Conservation (phyloP, 2,113 vertebrate genomes). For the Dendropsophus ebraccatus region DNA sequence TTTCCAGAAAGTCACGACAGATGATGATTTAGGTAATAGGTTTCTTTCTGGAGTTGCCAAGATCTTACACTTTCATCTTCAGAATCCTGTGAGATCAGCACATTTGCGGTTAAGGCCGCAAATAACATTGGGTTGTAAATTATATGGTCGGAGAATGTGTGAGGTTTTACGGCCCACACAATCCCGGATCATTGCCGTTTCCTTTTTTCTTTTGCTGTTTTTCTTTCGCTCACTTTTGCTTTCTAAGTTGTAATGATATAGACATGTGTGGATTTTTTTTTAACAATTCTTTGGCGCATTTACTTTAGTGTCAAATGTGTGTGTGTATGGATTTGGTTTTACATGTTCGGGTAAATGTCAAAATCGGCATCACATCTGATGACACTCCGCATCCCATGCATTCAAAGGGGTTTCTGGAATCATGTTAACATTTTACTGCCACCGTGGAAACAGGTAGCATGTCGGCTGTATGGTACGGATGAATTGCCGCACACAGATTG, state of each 20-base stretch:
- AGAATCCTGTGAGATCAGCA: constrained; percentile 1
- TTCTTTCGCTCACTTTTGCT: neutral
- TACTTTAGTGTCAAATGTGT: too few species aligned
- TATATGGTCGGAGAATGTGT: neutral
- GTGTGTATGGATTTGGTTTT: neutral
- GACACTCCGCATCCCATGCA: too few species aligned
- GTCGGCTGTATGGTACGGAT: too few species aligned
- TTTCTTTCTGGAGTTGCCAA: neutral
- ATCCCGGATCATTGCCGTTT: neutral
- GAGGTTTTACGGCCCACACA: constrained; percentile 14
- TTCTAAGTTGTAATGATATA: neutral
- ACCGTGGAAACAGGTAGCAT: too few species aligned
- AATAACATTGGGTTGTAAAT: constrained; percentile 30
- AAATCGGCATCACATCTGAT: too few species aligned
- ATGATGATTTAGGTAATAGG: neutral
- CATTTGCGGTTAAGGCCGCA: neutral
- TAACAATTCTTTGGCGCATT: too few species aligned
- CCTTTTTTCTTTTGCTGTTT: neutral
- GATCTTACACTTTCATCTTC: neutral
- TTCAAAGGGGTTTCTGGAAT: too few species aligned
- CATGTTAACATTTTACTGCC: too few species aligned
- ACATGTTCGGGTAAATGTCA: too few species aligned
- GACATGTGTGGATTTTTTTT: too few species aligned
- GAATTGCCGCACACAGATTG: too few species aligned
- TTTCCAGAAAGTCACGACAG: neutral